Conservation (phyloP, 2,888 invertebrate genomes). For the Brachylomia viminalis region DNA sequence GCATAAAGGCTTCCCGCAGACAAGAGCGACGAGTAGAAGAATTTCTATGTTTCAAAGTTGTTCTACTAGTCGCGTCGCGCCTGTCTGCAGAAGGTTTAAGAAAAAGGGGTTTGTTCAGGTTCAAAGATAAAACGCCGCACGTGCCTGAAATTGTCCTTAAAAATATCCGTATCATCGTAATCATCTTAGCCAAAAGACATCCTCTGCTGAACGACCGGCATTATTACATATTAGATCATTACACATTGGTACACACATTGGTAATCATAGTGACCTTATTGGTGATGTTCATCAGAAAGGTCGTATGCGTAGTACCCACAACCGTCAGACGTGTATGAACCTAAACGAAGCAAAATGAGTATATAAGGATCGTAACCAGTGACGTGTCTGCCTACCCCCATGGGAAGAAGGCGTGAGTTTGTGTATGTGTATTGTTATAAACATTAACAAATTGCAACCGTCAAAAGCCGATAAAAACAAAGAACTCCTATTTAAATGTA, state of each 20-base stretch:
- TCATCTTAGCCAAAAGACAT: not conserved
- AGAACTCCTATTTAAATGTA: slow-evolving; percentile 46
- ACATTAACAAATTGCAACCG: slow-evolving; percentile 4
- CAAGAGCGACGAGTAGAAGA: too few species aligned
- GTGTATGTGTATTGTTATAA: not conserved
- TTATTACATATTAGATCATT: not conserved
- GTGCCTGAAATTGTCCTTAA: too few species aligned
- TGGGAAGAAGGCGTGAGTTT: not conserved
- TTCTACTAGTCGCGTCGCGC: too few species aligned
- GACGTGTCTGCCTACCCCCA: not conserved
- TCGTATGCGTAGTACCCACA: not conserved
- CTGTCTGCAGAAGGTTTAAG: too few species aligned
- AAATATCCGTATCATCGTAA: not conserved
- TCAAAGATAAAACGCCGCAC: not conserved
- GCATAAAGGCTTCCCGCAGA: not conserved
- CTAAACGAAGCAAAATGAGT: not conserved
- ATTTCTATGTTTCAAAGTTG: too few species aligned
- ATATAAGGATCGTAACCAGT: not conserved
- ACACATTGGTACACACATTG: not conserved
- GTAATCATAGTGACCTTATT: not conserved
- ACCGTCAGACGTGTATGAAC: too few species aligned
- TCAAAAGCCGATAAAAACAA: slow-evolving; percentile 32
- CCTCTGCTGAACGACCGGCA: not conserved
- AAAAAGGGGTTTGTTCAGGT: not conserved
- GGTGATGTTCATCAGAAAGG: not conserved